Percentiles rank a stretch among this genome's conserved stretches.
Evolutionary conservation across 2,888 invertebrate genomes (phyloP).

Genomic region (Limulus polyphemus): DNA sequence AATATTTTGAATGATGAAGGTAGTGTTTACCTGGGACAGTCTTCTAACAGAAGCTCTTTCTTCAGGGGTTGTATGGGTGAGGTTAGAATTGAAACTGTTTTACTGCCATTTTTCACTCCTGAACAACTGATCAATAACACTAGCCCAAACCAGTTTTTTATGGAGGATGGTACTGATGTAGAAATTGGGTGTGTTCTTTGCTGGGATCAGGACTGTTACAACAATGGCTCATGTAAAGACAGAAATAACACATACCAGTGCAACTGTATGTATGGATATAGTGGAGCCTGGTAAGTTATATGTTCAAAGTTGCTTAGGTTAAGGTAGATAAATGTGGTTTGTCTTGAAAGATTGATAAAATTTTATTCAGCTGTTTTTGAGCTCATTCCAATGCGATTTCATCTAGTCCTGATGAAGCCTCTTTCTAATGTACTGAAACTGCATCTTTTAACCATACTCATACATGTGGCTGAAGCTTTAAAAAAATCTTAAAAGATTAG

Average conservation of each 20-base stretch:
- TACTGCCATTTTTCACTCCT: constrained; percentile 72
- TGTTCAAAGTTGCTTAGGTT: not conserved
- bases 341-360: too few species aligned
- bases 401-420: too few species aligned
- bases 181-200: constrained; percentile 54
- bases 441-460: too few species aligned
- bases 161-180: not conserved
- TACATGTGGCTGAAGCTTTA: too few species aligned
- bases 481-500: too few species aligned
- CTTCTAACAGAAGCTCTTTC: not conserved
- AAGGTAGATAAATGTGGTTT: too few species aligned
- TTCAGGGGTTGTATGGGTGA: constrained; percentile 67
- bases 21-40: constrained; percentile 8
- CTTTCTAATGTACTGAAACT: too few species aligned
- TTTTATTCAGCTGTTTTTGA: too few species aligned
- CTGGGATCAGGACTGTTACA: constrained; percentile 60
- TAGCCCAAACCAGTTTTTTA: constrained; percentile 7
- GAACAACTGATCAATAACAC: constrained; percentile 45
- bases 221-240: constrained; percentile 37
- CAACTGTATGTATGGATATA: constrained; percentile 9
- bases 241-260: constrained; percentile 1
- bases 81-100: constrained; percentile 64
- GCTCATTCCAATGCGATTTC: too few species aligned
- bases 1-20: constrained; percentile 7
- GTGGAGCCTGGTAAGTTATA: constrained; percentile 11